Conservation (phyloP, 2,113 vertebrate species). For the Neolamprologus modestus region DNA sequence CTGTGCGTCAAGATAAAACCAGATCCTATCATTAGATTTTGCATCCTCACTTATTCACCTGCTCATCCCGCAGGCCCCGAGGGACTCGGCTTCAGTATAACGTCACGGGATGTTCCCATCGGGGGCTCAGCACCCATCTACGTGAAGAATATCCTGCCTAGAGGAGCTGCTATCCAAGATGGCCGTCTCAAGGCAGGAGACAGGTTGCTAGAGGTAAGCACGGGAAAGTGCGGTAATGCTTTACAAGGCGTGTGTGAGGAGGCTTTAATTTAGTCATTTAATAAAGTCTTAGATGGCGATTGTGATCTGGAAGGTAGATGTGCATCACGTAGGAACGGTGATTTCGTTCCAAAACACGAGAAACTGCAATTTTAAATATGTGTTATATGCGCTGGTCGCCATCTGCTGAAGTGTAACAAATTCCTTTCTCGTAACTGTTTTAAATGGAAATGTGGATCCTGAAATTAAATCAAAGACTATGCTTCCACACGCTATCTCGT, state of each 20-base stretch:
- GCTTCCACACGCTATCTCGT: neutral
- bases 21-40: neutral
- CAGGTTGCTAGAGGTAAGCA: constrained; percentile 84
- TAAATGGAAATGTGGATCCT: neutral
- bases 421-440: neutral
- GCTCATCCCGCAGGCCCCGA: constrained; percentile 78
- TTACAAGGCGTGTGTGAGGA: neutral
- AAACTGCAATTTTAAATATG: neutral
- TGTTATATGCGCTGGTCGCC: neutral
- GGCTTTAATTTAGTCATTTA: neutral
- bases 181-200: constrained; percentile 93
- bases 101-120: constrained; percentile 91
- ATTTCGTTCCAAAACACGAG: neutral
- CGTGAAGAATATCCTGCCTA: constrained; percentile 94
- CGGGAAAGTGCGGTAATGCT: neutral
- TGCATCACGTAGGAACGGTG: neutral
- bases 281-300: neutral
- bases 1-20: neutral
- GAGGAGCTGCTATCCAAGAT: constrained; percentile 95
- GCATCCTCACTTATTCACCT: neutral
- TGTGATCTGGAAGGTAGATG: neutral
- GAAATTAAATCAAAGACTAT: neutral
- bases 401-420: neutral
- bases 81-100: constrained; percentile 96
- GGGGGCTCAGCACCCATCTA: constrained; percentile 94